These are phyloP conservation scores for Clarias gariepinus DNA, from an alignment of 2,113 vertebrate genomes.

Conservation along the genomic window DNA sequence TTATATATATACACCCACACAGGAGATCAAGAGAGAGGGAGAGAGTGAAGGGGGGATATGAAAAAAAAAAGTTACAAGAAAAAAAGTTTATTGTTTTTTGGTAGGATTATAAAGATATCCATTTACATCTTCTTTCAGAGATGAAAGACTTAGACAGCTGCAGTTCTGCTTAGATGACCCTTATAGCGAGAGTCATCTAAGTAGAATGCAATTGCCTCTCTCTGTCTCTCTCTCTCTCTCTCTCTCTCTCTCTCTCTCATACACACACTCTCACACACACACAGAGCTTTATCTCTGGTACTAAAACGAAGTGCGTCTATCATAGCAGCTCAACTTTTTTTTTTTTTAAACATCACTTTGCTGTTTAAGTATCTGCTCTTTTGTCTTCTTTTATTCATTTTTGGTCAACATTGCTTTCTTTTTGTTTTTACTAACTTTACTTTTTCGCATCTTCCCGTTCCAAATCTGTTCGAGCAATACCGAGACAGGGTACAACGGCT, in stretches of 20 bases:
- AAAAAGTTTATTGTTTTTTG: slow-evolving; percentile 15
- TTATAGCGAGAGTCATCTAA: slow-evolving; percentile 61
- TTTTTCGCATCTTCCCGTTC: slow-evolving; percentile 53
- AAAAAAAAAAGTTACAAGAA: slow-evolving; percentile 39
- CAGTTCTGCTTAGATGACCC: no score
- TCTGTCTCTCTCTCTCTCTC: slow-evolving; percentile 40
- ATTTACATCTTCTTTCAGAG: slow-evolving; percentile 66
- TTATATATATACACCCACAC: slow-evolving; percentile 21
- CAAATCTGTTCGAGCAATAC: slow-evolving; percentile 71
- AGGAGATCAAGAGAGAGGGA: slow-evolving; percentile 29
- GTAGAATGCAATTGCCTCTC: slow-evolving; percentile 55
- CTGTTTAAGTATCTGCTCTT: slow-evolving; percentile 25
- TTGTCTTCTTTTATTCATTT: slow-evolving; percentile 43
- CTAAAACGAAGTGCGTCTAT: slow-evolving; percentile 60
- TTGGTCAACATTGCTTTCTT: not conserved
- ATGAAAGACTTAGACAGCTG: no score
- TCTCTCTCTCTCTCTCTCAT: slow-evolving; percentile 15
- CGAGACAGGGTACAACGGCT: slow-evolving; percentile 64
- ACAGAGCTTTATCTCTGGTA: slow-evolving; percentile 64
- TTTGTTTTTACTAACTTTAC: not conserved
- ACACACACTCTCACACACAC: not conserved
- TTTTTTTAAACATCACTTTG: not conserved
- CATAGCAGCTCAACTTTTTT: slow-evolving; percentile 30
- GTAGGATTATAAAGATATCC: slow-evolving; percentile 46
- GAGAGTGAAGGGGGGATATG: slow-evolving; percentile 51